Base-by-base conservation (phyloP, 2,888 invertebrate genomes). In the Cephus runcator region DNA sequence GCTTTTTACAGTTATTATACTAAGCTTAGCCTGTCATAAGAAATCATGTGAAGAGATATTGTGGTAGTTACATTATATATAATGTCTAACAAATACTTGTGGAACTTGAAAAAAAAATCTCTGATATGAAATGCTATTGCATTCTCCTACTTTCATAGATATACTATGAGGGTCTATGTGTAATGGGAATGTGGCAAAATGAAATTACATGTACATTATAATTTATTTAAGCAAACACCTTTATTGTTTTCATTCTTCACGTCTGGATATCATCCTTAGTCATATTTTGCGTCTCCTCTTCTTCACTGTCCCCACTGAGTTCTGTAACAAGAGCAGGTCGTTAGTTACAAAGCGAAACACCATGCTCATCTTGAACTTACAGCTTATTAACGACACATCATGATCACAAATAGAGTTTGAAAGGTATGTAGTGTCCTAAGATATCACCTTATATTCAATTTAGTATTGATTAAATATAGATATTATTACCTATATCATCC, bases 301-400 rank as follows among this genome's bases (percentile, higher is more conserved):
- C 92, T 85, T 92, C 92, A 77, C 92, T 92, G 79, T 92, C 92
- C 34, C 88, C 92, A 85, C 90, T 91, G 78, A 92, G 82, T 81
- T 90, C 92, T 92, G 88, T 80, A 89, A 89, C 34, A 71, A 56
- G 23, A 56, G 9, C 56, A 56, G 23, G 23, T 56, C 23, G 2
- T 56, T 15, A 56, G 23, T 56, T 23, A 56, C 1, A 23, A 6
- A 23, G 9, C 23, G 9, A 23, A 56, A 56, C 23, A 23, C 9
- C 23, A 23, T 56, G 23, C 15, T 9, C 6, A 56, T 56, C 9
- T 56, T 56, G 56, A 9, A 56, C 23, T 23, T 56, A 23, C 56
- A 9, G 2, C 23, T 23, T 2, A 23, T 23, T 56, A 56, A 56
- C 9, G 6, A 23, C 2, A 56, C 23, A 23, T 56, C 9, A 56